These are phyloP conservation scores for Eupristina koningsbergeri DNA, from an alignment of 1,140 invertebrate genomes.

Conservation along the genomic window DNA sequence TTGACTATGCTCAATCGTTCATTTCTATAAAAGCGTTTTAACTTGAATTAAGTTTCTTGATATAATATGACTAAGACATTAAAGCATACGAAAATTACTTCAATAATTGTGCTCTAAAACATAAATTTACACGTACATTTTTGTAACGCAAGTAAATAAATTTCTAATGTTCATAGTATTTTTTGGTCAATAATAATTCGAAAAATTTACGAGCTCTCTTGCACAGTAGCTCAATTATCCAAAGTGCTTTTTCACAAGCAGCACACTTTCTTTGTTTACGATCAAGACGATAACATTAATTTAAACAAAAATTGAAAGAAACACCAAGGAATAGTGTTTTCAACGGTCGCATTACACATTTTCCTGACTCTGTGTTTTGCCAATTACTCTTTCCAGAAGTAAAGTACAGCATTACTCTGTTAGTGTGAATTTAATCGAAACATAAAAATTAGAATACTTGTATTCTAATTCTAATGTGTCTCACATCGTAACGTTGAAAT, in stretches of 20 bases:
- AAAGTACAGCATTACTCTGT: neutral
- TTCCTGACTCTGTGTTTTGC: neutral
- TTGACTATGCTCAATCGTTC: no score
- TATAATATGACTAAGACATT: no score
- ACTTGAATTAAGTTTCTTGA: no score
- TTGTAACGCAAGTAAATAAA: neutral
- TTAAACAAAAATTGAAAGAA: neutral
- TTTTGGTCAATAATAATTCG: neutral
- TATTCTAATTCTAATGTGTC: slow-evolving; percentile 21
- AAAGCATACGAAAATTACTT: no score
- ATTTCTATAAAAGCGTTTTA: no score
- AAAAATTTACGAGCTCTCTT: slow-evolving; percentile 1
- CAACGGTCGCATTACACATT: neutral
- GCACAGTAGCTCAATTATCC: neutral
- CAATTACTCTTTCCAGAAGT: neutral
- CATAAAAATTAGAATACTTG: neutral
- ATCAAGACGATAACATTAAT: slow-evolving; percentile 27
- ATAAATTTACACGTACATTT: neutral
- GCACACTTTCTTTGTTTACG: neutral
- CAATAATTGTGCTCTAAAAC: no score
- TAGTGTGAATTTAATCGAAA: neutral
- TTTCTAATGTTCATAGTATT: neutral
- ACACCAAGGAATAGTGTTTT: neutral
- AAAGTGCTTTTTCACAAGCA: slow-evolving; percentile 40
- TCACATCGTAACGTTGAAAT: neutral